Percentiles rank a stretch among this genome's conserved stretches.
phyloP scores from a whole-genome alignment of 2,113 vertebrate genomes.

The Salvator merianae region DNA sequence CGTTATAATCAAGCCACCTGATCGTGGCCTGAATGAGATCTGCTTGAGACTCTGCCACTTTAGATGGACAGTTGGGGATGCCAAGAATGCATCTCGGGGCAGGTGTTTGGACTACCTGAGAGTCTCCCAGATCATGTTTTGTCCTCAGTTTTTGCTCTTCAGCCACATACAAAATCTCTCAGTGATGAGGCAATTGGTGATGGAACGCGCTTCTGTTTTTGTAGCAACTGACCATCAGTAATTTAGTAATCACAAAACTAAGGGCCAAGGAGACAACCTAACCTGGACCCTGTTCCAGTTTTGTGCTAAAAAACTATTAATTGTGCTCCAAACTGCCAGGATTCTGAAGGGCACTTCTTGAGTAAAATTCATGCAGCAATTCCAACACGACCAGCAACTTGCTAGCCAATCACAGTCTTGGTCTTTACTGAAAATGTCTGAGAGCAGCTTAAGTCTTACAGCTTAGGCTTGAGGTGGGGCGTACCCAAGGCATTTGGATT shows the following conservation, averaged over 20 bases:
- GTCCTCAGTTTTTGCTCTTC: background rate
- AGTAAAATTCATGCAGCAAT: background rate
- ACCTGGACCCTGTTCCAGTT: background rate
- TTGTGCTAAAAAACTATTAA: constrained; percentile 10
- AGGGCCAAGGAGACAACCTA: constrained; percentile 9
- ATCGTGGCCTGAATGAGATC: background rate
- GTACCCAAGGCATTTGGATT: background rate
- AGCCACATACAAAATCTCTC: background rate
- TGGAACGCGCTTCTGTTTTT: background rate
- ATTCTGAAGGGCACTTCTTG: background rate
- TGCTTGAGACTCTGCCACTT: background rate
- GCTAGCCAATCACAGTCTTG: background rate
- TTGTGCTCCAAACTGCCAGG: background rate
- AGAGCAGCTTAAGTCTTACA: background rate
- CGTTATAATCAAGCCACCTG: no score
- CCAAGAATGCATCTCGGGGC: no score
- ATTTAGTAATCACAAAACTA: constrained; percentile 9
- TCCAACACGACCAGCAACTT: background rate
- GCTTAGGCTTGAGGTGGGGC: background rate
- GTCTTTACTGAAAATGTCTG: background rate
- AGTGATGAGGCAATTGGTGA: background rate
- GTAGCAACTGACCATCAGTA: constrained; percentile 6
- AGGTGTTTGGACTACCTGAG: background rate
- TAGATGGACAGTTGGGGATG: background rate
- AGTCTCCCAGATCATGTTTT: background rate